phyloP scores from a whole-genome alignment of 37 sponge, comb jelly and placozoan genomes.

The Cladorhizidae sp. region DNA sequence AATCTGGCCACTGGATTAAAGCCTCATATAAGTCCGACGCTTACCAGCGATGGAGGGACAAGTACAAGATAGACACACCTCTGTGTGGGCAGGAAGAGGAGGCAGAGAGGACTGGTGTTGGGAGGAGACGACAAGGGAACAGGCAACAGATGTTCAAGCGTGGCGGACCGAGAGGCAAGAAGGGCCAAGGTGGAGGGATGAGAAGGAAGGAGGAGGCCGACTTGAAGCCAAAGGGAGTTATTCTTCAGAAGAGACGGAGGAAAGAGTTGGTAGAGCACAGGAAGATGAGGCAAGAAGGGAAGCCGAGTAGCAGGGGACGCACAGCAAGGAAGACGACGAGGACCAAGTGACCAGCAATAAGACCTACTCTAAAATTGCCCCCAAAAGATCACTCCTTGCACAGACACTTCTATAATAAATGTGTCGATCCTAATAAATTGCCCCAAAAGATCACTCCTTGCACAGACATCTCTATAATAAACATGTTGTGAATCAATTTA shows the following conservation, averaged over 20 bases:
- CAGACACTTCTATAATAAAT: no score
- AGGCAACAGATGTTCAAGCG: background rate
- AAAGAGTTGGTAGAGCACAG: conserved; percentile 30
- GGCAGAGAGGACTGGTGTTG: background rate
- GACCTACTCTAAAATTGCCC: no score
- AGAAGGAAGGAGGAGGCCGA: conserved; percentile 6
- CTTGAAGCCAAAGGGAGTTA: conserved; percentile 45
- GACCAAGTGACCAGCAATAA: no score
- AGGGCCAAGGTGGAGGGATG: conserved; percentile 5
- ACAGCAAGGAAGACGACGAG: background rate
- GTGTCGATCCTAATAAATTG: no score
- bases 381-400: no score
- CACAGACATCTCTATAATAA: no score
- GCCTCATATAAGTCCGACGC: conserved; percentile 85
- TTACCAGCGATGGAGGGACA: conserved; percentile 69
- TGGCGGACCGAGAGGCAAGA: background rate
- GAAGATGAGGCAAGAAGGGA: background rate
- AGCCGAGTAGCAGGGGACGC: background rate
- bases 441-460: no score
- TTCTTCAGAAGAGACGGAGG: conserved; percentile 42
- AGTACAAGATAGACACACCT: conserved; percentile 57
- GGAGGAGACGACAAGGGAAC: background rate
- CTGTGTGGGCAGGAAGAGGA: background rate
- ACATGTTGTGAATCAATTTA: no score
- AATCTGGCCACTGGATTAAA: conserved; percentile 82